Evolutionary conservation across 2,888 invertebrate genomes (phyloP).

Genomic region (Julus scanicus): DNA sequence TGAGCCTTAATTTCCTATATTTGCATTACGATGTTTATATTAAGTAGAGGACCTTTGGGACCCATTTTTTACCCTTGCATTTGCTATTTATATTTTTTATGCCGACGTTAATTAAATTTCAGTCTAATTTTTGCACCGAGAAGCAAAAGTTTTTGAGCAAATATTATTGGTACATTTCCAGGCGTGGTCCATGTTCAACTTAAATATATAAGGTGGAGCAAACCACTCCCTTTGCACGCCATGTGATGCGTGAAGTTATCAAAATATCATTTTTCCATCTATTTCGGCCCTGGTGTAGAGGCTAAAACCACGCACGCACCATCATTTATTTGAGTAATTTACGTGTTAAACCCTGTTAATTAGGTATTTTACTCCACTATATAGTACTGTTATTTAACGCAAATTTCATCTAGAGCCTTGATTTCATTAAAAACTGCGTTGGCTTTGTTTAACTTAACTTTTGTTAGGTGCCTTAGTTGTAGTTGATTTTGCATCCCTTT

Average conservation of each 20-base stretch:
- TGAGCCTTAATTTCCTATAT: neutral
- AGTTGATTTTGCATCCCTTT: no score
- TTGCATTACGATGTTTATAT: neutral
- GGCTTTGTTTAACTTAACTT: no score
- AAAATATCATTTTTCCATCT: neutral
- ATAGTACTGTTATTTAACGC: neutral
- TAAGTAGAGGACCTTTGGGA: neutral
- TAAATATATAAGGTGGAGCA: neutral
- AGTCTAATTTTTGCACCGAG: neutral
- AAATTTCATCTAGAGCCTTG: neutral
- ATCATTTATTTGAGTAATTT: conserved; percentile 21
- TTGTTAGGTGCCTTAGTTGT: no score
- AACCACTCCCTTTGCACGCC: conserved; percentile 38
- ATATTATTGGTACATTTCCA: conserved; percentile 24
- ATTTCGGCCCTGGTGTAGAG: neutral
- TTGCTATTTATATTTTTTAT: neutral
- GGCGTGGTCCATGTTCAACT: neutral
- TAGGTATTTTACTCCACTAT: neutral
- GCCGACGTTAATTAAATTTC: conserved; percentile 21
- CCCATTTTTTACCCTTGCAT: neutral
- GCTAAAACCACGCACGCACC: conserved; percentile 1
- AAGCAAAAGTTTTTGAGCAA: neutral
- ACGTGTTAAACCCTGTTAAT: conserved; percentile 13
- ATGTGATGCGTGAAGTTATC: neutral
- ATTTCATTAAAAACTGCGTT: neutral